Conservation (phyloP, 2,113 vertebrate species). For the Chloebia gouldiae region DNA sequence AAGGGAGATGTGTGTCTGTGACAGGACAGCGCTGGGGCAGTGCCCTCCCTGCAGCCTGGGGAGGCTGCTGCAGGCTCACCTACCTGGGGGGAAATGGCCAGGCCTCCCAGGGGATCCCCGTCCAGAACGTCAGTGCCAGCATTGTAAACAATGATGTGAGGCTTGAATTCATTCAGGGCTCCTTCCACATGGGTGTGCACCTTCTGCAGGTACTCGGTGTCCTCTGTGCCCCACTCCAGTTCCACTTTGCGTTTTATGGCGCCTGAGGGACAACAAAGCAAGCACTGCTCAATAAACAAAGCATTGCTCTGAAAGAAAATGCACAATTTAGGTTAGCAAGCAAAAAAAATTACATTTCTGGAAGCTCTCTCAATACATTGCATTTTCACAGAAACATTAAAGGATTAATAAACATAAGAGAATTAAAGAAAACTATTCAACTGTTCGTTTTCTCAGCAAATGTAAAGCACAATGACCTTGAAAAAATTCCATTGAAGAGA, state of each 20-base stretch:
- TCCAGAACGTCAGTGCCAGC: constrained; percentile 93
- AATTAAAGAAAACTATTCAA: background rate
- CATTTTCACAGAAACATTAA: background rate
- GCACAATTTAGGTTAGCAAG: background rate
- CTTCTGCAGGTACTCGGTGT: constrained; percentile 87
- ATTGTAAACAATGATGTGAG: constrained; percentile 91
- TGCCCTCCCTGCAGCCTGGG: too few relatives aligned
- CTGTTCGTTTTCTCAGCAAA: background rate
- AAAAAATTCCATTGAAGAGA: background rate
- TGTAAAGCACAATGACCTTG: constrained; percentile 4
- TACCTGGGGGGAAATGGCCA: constrained; percentile 92
- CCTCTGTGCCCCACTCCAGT: constrained; percentile 93
- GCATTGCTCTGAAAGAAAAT: background rate
- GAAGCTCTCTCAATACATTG: background rate
- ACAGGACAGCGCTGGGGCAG: too few relatives aligned
- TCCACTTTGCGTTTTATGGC: constrained; percentile 92
- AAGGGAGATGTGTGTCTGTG: accelerated
- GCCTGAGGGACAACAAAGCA: constrained; percentile 64
- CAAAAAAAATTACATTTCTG: background rate
- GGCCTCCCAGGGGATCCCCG: constrained; percentile 90
- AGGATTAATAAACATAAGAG: too few relatives aligned
- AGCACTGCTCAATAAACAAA: background rate
- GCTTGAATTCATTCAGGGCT: constrained; percentile 81
- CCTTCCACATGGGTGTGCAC: constrained; percentile 82
- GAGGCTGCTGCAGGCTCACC: background rate